Conservation (phyloP, 2,888 invertebrate species). For the Apodemia hepburni region DNA sequence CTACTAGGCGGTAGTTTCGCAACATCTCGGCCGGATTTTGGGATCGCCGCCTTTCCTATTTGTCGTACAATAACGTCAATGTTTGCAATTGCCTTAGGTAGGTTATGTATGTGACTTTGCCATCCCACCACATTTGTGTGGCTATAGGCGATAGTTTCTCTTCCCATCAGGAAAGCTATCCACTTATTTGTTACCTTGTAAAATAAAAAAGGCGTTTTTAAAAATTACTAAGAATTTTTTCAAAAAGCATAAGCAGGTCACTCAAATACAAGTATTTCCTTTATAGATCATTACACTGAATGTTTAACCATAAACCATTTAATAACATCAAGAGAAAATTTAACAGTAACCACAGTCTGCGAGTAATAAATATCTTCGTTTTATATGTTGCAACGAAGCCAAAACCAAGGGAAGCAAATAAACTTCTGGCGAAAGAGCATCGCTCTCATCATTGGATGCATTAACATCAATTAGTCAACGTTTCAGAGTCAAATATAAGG, state of each 20-base stretch:
- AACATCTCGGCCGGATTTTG: no score
- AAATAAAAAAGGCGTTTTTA: no score
- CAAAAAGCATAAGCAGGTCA: background rate
- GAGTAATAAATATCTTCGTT: conserved; percentile 22
- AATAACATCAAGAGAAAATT: conserved; percentile 16
- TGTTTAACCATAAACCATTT: conserved; percentile 7
- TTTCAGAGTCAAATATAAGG: conserved; percentile 52
- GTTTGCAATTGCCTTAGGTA: no score
- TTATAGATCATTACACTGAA: background rate
- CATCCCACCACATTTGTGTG: no score
- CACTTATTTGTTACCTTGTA: no score
- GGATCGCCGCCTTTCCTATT: no score
- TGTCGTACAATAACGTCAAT: no score
- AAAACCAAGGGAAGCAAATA: conserved; percentile 30
- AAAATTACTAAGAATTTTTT: no score
- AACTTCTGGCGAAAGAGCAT: conserved; percentile 50
- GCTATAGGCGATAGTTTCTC: no score
- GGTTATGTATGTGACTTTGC: no score
- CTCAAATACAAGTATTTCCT: conserved; percentile 7
- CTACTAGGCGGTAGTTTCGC: no score
- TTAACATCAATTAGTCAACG: conserved; percentile 62
- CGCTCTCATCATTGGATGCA: conserved; percentile 59
- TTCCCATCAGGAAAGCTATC: no score
- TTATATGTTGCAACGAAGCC: conserved; percentile 21
- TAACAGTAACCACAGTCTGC: conserved; percentile 17